Conservation (phyloP, 1,140 invertebrate species). For the Ceratitis capitata region DNA sequence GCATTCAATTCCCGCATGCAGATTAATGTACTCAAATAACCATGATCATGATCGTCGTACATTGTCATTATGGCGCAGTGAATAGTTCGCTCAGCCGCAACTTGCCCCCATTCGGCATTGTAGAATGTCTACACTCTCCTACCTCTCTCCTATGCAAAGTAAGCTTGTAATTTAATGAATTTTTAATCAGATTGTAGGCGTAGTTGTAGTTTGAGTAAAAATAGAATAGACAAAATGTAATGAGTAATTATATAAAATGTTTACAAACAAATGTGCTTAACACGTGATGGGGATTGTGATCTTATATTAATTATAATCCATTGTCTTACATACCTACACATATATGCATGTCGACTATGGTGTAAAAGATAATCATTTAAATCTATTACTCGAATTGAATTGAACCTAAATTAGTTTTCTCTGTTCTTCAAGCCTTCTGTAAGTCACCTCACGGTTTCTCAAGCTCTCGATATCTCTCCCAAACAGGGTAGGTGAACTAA, state of each 20-base stretch:
- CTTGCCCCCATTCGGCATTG: background rate
- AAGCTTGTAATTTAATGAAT: background rate
- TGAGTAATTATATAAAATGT: background rate
- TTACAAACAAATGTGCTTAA: background rate
- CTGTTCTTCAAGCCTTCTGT: no score
- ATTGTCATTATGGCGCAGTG: background rate
- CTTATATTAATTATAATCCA: background rate
- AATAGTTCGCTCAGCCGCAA: background rate
- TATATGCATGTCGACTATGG: no score
- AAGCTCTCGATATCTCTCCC: no score
- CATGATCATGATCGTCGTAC: background rate
- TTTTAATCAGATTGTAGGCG: background rate
- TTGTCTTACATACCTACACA: background rate
- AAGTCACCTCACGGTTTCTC: no score
- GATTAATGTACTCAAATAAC: background rate
- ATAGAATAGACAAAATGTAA: background rate
- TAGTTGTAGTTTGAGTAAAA: background rate
- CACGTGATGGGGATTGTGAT: background rate
- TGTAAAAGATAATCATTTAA: no score
- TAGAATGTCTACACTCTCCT: no score
- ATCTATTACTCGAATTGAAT: no score
- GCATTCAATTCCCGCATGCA: background rate
- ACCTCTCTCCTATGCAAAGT: conserved; percentile 10
- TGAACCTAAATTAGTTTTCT: no score
- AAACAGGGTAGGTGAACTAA: no score